Percentiles rank a stretch among this genome's conserved stretches.
Evolutionary conservation across 2,113 vertebrate genomes (phyloP).

Genomic region (Phodopus roborovskii): DNA sequence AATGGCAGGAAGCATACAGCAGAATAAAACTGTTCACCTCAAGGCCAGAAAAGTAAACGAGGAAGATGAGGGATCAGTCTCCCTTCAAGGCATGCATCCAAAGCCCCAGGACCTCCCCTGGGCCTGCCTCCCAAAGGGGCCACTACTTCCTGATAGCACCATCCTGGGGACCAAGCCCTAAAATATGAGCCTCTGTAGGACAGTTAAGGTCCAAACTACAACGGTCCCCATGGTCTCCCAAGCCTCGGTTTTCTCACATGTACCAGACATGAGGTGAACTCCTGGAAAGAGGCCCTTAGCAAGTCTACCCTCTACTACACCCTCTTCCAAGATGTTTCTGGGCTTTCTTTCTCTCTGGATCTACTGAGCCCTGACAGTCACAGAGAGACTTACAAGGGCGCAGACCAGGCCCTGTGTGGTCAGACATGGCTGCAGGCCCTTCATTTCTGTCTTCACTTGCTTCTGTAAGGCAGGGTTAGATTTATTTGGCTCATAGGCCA

Average conservation of each 20-base stretch:
- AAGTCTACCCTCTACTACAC: background rate
- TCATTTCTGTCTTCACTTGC: background rate
- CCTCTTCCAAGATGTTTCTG: background rate
- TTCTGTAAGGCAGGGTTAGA: no score
- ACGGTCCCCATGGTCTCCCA: background rate
- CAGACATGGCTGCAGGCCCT: background rate
- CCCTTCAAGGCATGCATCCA: background rate
- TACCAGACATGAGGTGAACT: background rate
- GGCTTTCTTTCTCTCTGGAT: background rate
- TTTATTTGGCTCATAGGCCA: background rate
- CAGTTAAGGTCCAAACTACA: background rate
- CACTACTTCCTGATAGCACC: background rate
- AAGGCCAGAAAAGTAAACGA: background rate
- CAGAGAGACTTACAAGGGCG: background rate
- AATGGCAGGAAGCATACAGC: background rate
- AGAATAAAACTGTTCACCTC: background rate
- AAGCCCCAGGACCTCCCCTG: background rate
- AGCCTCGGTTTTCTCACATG: constrained; percentile 35
- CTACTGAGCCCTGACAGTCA: background rate
- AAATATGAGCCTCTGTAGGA: background rate
- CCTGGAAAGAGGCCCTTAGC: background rate
- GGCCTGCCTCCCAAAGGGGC: background rate
- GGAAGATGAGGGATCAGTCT: background rate
- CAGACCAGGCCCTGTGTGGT: background rate
- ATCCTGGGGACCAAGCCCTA: background rate